Evolutionary conservation across 2,888 invertebrate species (phyloP).

Genomic region (Pyrgus malvae): DNA sequence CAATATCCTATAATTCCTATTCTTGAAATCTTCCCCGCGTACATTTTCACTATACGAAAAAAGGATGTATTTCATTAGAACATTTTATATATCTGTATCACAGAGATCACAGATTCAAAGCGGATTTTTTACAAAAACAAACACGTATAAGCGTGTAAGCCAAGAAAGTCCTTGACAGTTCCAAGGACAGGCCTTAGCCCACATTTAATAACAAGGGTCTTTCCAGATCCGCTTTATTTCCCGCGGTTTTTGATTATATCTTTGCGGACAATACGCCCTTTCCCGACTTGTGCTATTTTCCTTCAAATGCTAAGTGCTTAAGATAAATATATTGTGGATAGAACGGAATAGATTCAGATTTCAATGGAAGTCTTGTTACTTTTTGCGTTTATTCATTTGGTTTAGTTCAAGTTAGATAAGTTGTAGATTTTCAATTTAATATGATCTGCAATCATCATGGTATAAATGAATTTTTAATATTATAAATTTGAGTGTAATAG

Average conservation of each 20-base stretch:
- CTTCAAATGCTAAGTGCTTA: slow-evolving; percentile 13
- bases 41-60: no score
- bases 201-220: slow-evolving; percentile 17
- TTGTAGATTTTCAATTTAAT: no score
- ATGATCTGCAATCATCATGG: no score
- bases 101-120: background rate
- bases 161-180: slow-evolving; percentile 4
- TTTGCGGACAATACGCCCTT: slow-evolving; percentile 36
- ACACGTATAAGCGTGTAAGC: background rate
- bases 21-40: no score
- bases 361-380: no score
- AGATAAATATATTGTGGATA: slow-evolving; percentile 22
- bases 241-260: slow-evolving; percentile 35
- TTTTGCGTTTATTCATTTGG: no score
- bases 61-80: no score
- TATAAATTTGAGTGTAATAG: no score
- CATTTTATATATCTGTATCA: no score
- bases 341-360: slow-evolving; percentile 1
- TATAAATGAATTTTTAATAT: no score
- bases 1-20: no score
- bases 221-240: slow-evolving; percentile 21
- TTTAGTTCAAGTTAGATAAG: no score
- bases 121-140: background rate
- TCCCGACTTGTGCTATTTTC: slow-evolving; percentile 26
- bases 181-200: slow-evolving; percentile 6